A percentile compares a stretch with the other conserved stretches of the same genome.
These are phyloP conservation scores for Hylaeus volcanicus DNA, from an alignment of 1,140 invertebrate species.

Conservation along the genomic window DNA sequence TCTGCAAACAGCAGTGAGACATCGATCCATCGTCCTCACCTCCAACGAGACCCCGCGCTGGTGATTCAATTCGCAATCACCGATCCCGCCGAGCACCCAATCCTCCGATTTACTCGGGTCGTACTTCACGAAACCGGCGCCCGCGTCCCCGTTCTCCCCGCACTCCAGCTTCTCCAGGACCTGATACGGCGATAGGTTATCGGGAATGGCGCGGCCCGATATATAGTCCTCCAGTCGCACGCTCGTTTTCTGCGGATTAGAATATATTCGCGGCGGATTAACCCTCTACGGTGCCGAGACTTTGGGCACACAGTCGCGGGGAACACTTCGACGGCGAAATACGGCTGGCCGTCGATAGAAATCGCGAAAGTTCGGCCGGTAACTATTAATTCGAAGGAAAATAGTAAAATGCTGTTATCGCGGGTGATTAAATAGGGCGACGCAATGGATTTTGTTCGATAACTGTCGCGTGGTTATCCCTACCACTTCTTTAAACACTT, in stretches of 20 bases:
- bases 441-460: no score
- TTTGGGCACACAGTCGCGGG: no score
- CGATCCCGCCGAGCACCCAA: slow-evolving; percentile 76
- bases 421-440: no score
- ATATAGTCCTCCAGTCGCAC: slow-evolving; percentile 74
- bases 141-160: slow-evolving; percentile 55
- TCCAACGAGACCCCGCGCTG: slow-evolving; percentile 26
- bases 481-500: no score
- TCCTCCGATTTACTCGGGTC: slow-evolving; percentile 78
- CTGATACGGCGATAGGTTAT: slow-evolving; percentile 74
- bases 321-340: no score
- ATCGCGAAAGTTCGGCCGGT: no score
- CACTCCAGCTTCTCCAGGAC: slow-evolving; percentile 69
- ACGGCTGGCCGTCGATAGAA: no score
- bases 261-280: slow-evolving; percentile 5
- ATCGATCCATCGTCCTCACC: slow-evolving; percentile 22
- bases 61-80: slow-evolving; percentile 70
- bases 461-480: no score
- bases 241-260: slow-evolving; percentile 60
- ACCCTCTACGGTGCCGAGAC: no score
- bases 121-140: slow-evolving; percentile 73
- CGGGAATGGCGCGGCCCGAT: slow-evolving; percentile 74
- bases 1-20: not conserved
- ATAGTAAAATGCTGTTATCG: no score
- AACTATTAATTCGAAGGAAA: no score